Percentiles rank a stretch among this genome's conserved stretches.
Evolutionary conservation across 2,888 invertebrate species (phyloP).

Genomic region (Cremastinae sp.): DNA sequence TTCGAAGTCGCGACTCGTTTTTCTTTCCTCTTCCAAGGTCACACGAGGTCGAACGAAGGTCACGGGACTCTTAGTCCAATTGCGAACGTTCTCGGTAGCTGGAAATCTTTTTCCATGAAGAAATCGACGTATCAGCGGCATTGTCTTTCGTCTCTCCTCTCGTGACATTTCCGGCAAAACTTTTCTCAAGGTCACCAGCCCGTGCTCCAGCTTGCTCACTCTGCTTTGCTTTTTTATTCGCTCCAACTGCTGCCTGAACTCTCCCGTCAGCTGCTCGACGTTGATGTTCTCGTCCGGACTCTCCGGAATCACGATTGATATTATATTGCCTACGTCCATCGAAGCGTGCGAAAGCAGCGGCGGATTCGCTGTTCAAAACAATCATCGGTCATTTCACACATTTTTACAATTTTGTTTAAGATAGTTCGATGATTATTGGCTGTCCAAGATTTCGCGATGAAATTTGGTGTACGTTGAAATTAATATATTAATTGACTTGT

Average conservation of each 20-base stretch:
- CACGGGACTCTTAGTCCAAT: conserved; percentile 41
- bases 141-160: conserved; percentile 57
- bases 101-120: conserved; percentile 43
- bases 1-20: conserved; percentile 30
- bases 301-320: conserved; percentile 62
- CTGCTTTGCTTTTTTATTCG: conserved; percentile 57
- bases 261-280: conserved; percentile 58
- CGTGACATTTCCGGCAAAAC: conserved; percentile 57
- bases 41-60: background rate
- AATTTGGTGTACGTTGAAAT: too few species aligned
- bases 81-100: too few species aligned
- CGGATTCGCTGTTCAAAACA: too few species aligned
- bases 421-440: too few species aligned
- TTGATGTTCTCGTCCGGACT: conserved; percentile 62
- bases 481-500: too few species aligned
- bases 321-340: conserved; percentile 62
- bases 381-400: too few species aligned
- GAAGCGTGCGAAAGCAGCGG: conserved; percentile 56
- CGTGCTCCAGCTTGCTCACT: conserved; percentile 59
- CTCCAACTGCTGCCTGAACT: conserved; percentile 61
- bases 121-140: conserved; percentile 50
- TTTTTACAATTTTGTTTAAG: too few species aligned
- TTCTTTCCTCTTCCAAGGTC: conserved; percentile 7
- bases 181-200: conserved; percentile 56
- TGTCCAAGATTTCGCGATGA: too few species aligned